Evolutionary conservation across 2,113 vertebrate species (phyloP), one percentile per base, ranked within the genome.

Genomic region (Formicarius rufipectus): DNA sequence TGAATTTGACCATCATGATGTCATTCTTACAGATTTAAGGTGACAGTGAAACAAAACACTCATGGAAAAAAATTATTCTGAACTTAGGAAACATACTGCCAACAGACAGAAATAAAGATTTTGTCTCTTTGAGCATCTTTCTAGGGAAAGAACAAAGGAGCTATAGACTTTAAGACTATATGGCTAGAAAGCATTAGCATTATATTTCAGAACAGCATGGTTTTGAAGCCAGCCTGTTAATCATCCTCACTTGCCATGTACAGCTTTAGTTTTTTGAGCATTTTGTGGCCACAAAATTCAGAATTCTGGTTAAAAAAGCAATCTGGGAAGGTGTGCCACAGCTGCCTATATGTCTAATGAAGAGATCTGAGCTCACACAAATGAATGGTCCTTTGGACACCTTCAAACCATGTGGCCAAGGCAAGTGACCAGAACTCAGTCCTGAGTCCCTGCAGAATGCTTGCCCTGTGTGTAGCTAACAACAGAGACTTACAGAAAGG

Each of bases 311-410:
- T 28, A 25, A 50, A 47, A 55, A 76, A 79, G 13, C 52, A 39
- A 14, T 25, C 8, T 37, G 16, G 14, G 33, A 69, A 10, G 24
- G 20, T 79, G 17, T 59, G 37, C 37, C 10, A 4, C 35, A 60
- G 11, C 18, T 66, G 35, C 27, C 24, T 11, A 12, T 1, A 2
- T 1, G 3, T 31, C 45, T 49, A 8, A 47, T 7, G 14, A n/a
- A 67, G 58, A 50, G 15, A 67, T 71, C 16, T 18, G 14, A 59
- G 12, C 18, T 67, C 2, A 4, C 47, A 53, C 6, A 6, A 39
- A 3, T 47, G 52, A 53, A 71, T 14, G 19, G 22, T 58, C 28
- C 67, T 68, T 72, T 33, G 31, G 47, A 47, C 10, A 30, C 2
- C 2, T 49, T 53, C 42, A 75, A 40, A 63, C 1, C 2, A 14